Evolutionary conservation across 2,797 vertebrate species (phyloP).

Genomic region (Hippocampus kuda): DNA sequence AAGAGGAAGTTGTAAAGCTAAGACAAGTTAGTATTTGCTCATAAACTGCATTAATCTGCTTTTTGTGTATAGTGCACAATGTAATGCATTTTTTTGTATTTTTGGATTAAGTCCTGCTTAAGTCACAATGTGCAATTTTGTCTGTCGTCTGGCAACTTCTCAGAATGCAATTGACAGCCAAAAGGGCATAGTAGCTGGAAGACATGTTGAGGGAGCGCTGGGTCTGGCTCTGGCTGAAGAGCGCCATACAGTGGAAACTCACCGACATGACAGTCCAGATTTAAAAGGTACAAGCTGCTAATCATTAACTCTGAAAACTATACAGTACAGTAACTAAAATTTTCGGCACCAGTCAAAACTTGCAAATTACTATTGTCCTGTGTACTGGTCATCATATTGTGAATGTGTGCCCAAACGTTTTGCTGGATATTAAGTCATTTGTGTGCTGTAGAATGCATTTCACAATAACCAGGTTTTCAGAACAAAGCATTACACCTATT

Average conservation of each 20-base stretch:
- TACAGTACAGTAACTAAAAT: too few species aligned
- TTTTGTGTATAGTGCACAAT: background rate
- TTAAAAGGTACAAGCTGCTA: constrained; percentile 57
- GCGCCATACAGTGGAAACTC: constrained; percentile 59
- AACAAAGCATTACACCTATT: background rate
- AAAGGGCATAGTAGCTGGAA: constrained; percentile 27
- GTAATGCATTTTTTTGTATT: background rate
- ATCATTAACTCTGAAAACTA: too few species aligned
- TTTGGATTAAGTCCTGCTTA: background rate
- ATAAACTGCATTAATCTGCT: background rate
- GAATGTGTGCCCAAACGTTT: background rate
- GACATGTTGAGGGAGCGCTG: constrained; percentile 22
- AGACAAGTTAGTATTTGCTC: constrained; percentile 51
- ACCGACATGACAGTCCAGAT: constrained; percentile 37
- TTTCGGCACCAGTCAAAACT: background rate
- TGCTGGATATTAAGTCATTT: background rate
- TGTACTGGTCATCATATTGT: background rate
- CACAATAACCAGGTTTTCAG: background rate
- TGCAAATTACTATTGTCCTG: background rate
- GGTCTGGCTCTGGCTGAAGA: constrained; percentile 40
- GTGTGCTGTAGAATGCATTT: background rate
- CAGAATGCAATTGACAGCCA: constrained; percentile 45
- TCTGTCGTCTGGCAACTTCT: background rate
- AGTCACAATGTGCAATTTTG: background rate
- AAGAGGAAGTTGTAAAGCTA: constrained; percentile 53